Evolutionary conservation across 1,140 invertebrate species (phyloP).

Genomic region (Fopius arisanus): DNA sequence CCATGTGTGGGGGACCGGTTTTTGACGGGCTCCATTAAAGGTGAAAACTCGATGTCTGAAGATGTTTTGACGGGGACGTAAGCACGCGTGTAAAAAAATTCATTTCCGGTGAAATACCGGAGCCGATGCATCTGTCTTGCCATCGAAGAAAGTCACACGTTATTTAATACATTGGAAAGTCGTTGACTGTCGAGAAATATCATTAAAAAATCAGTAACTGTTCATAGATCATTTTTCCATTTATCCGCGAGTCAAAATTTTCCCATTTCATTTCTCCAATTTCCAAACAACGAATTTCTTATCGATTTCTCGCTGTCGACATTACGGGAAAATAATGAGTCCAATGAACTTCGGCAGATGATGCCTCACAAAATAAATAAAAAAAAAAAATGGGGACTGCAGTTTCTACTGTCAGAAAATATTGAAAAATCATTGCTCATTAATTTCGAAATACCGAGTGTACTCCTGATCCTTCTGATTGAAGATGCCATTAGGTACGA

Average conservation of each 20-base stretch:
- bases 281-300: background rate
- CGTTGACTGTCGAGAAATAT: background rate
- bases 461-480: too few species aligned
- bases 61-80: background rate
- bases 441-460: too few species aligned
- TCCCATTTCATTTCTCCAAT: background rate
- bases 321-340: background rate
- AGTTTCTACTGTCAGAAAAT: background rate
- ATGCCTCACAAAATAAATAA: too few species aligned
- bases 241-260: background rate
- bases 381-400: too few species aligned
- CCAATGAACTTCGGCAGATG: background rate
- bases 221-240: background rate
- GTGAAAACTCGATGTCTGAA: background rate
- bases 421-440: background rate
- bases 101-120: background rate
- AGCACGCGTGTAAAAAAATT: background rate
- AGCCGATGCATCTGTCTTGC: background rate
- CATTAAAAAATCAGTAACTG: background rate
- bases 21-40: background rate
- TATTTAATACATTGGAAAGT: conserved; percentile 2
- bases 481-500: too few species aligned
- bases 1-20: too few species aligned
- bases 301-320: too few species aligned
- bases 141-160: background rate